Conservation (phyloP, 2,113 vertebrate genomes). For the Hemicordylus capensis region DNA sequence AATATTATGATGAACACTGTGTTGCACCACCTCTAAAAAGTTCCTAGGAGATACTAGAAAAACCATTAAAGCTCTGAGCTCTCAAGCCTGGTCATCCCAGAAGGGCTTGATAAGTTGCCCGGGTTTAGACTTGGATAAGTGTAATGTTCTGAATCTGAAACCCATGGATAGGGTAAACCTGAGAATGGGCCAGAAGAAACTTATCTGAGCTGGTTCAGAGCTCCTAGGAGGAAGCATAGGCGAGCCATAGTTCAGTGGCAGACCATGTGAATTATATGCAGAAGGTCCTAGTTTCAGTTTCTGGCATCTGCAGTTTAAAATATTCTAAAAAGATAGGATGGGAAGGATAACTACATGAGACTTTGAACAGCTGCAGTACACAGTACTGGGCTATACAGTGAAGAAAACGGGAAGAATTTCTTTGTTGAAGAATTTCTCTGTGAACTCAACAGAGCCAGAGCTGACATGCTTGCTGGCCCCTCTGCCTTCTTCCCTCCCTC, state of each 20-base stretch:
- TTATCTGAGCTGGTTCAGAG: neutral
- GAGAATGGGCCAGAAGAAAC: neutral
- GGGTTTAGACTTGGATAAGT: neutral
- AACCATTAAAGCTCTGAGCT: neutral
- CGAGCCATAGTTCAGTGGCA: no score
- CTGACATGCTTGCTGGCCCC: no score
- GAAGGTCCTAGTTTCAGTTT: neutral
- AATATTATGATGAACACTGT: constrained; percentile 21
- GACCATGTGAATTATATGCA: neutral
- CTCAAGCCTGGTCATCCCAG: neutral
- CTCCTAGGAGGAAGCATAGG: neutral
- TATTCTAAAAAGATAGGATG: neutral
- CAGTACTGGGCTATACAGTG: neutral
- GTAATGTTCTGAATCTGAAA: neutral
- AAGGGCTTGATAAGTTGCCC: neutral
- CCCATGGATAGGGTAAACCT: neutral
- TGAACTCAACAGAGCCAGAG: no score
- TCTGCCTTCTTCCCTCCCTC: no score
- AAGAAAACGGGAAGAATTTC: no score
- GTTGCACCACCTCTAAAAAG: constrained; percentile 26
- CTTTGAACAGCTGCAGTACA: neutral
- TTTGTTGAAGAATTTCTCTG: no score
- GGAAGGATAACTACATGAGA: neutral
- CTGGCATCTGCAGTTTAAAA: neutral
- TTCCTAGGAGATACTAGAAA: neutral